phyloP scores from a whole-genome alignment of 2,888 invertebrate species.

The Aspidapion aeneum region DNA sequence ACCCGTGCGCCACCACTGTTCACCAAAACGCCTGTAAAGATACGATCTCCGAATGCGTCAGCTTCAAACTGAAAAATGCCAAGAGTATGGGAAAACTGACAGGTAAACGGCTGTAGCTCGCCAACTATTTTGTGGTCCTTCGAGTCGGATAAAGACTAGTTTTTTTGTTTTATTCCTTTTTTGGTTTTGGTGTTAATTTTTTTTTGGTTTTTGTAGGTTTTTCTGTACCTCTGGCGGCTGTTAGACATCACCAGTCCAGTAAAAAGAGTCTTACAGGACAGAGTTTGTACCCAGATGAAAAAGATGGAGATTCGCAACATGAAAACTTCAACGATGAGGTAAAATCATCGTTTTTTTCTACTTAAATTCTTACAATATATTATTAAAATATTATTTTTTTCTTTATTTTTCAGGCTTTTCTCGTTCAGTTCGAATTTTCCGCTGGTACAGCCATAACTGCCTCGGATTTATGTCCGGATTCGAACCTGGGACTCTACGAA shows the following conservation, averaged over 20 bases:
- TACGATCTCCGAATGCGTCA: constrained; percentile 79
- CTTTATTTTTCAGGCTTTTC: constrained; percentile 51
- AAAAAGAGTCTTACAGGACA: background rate
- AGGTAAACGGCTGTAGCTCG: background rate
- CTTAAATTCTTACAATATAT: constrained; percentile 1
- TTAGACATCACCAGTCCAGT: background rate
- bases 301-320: constrained; percentile 53
- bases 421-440: constrained; percentile 65
- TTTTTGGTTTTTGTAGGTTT: no score
- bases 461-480: constrained; percentile 79
- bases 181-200: no score
- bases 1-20: constrained; percentile 82
- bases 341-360: background rate
- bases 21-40: constrained; percentile 88
- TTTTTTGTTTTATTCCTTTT: background rate
- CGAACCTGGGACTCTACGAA: constrained; percentile 73
- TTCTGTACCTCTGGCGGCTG: background rate
- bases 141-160: background rate
- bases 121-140: background rate
- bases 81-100: constrained; percentile 42
- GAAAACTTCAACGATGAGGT: constrained; percentile 29
- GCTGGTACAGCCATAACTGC: constrained; percentile 70
- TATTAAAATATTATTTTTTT: background rate
- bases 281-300: constrained; percentile 50
- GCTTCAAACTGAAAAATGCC: constrained; percentile 66